These are phyloP conservation scores for Lipotes vexillifer DNA, from an alignment of 2,113 vertebrate genomes.

Conservation along the genomic window DNA sequence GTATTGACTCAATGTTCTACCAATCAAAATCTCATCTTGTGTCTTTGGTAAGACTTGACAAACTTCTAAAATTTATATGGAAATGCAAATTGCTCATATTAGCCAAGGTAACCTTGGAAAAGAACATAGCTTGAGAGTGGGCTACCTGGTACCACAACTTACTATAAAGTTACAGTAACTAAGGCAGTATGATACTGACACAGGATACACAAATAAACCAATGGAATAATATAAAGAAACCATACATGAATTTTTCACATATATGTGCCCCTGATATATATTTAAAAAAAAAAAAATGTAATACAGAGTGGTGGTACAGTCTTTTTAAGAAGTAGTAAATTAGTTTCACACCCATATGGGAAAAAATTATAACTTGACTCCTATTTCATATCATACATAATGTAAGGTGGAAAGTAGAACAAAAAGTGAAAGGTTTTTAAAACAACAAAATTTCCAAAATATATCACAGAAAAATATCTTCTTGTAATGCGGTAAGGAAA, in stretches of 20 bases:
- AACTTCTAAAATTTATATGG: neutral
- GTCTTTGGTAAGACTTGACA: neutral
- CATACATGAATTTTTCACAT: neutral
- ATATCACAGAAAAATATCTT: neutral
- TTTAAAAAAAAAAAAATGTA: neutral
- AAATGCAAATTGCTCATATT: neutral
- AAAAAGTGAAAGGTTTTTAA: neutral
- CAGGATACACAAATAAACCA: neutral
- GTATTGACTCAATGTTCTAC: neutral
- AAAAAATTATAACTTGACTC: neutral
- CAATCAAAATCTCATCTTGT: neutral
- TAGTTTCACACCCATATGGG: neutral
- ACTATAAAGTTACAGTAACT: neutral
- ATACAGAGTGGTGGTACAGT: neutral
- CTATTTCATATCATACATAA: neutral
- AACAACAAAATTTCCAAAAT: neutral
- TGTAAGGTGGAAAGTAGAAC: neutral
- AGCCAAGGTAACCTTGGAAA: neutral
- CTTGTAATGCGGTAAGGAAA: neutral
- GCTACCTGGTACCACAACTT: neutral
- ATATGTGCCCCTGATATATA: neutral
- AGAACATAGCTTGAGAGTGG: neutral
- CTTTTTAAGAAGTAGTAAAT: neutral
- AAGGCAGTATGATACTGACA: neutral
- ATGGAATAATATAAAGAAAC: neutral